phyloP scores from a whole-genome alignment of 1,140 invertebrate species.

The Procambarus clarkii region DNA sequence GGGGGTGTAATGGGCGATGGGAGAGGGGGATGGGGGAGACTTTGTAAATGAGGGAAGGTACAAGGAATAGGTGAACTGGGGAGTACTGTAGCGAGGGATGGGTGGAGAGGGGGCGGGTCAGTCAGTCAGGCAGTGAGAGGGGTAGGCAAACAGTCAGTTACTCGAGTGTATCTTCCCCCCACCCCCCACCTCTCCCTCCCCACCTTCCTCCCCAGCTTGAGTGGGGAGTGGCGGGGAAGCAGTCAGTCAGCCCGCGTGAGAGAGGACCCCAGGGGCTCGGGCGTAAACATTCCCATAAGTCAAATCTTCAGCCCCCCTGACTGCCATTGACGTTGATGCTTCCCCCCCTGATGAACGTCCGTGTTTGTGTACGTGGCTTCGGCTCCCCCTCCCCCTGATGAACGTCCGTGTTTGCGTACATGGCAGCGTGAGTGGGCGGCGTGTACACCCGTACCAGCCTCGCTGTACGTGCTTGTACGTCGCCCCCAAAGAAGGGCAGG shows the following conservation, averaged over 20 bases:
- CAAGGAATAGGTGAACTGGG: not conserved
- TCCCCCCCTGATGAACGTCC: slow-evolving; percentile 36
- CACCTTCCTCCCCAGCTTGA: no score
- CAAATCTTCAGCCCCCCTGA: slow-evolving; percentile 11
- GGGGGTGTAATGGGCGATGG: no score
- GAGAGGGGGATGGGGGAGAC: not conserved
- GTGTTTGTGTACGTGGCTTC: slow-evolving; percentile 42
- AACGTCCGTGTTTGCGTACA: slow-evolving; percentile 46
- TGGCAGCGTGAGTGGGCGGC: slow-evolving; percentile 41
- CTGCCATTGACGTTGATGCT: not conserved
- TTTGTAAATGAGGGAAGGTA: not conserved
- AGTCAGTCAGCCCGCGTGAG: no score
- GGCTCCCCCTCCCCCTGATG: not conserved
- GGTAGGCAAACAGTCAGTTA: no score
- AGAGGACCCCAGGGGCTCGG: no score
- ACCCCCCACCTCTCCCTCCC: no score
- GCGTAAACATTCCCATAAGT: slow-evolving; percentile 5
- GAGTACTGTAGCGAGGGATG: not conserved
- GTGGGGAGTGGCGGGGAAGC: no score
- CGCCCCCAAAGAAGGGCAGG: not conserved
- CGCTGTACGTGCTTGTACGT: slow-evolving; percentile 7
- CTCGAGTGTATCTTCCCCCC: no score
- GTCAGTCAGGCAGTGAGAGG: not conserved
- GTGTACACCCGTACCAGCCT: slow-evolving; percentile 1
- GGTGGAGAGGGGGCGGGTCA: not conserved